Conservation (phyloP, 2,113 vertebrate species). For the Meles meles region DNA sequence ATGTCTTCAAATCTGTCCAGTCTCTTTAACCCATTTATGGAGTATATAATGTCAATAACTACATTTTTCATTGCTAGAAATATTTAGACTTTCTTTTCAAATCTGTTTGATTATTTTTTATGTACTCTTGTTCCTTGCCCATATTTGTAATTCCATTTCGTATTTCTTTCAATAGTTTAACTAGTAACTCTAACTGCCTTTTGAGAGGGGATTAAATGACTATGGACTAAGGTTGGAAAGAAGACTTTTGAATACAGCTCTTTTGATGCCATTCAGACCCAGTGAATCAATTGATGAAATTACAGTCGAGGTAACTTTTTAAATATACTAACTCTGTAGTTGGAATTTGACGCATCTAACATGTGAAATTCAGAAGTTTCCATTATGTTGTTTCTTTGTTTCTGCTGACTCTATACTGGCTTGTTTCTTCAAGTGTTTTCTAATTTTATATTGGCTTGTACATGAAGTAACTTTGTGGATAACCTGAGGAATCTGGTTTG, state of each 20-base stretch:
- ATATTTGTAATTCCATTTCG: background rate
- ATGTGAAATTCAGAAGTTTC: background rate
- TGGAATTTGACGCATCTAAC: background rate
- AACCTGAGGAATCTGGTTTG: background rate
- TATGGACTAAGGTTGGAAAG: background rate
- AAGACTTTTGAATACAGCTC: background rate
- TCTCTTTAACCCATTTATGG: background rate
- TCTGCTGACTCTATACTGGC: background rate
- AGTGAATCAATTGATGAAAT: background rate
- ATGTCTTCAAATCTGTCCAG: background rate
- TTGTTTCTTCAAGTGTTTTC: background rate
- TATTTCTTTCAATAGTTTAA: background rate
- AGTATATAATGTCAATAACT: conserved; percentile 16
- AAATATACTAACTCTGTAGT: background rate
- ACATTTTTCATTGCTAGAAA: background rate
- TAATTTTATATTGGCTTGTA: conserved; percentile 18
- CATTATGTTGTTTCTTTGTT: background rate
- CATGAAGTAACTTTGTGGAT: background rate
- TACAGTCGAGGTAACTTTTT: conserved; percentile 7
- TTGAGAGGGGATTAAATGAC: background rate
- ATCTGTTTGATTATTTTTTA: background rate
- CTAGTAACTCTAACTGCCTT: background rate
- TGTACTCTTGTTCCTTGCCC: background rate
- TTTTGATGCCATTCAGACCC: background rate
- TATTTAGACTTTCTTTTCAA: background rate